Evolutionary conservation across 2,113 vertebrate species (phyloP).

Genomic region (Lophochroa leadbeateri): DNA sequence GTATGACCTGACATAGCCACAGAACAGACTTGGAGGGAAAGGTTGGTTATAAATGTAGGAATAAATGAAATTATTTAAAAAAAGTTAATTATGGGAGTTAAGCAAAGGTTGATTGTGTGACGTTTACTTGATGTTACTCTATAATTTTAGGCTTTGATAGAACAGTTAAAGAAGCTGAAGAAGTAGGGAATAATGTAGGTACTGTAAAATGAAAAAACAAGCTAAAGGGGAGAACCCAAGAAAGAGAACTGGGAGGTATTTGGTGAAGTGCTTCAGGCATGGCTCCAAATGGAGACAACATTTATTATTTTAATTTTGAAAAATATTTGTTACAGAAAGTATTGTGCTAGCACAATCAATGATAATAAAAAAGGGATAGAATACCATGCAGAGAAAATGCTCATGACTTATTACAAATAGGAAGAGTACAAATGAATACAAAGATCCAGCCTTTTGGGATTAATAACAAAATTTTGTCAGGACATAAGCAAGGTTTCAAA

Average conservation of each 20-base stretch:
- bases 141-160: neutral
- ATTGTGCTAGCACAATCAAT: neutral
- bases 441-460: neutral
- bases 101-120: neutral
- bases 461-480: neutral
- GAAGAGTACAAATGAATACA: neutral
- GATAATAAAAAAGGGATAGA: neutral
- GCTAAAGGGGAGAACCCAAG: neutral
- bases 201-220: neutral
- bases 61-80: neutral
- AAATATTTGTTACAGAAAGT: neutral
- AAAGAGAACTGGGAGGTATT: neutral
- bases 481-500: neutral
- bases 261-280: neutral
- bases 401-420: neutral
- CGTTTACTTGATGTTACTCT: neutral
- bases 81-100: neutral
- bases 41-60: neutral
- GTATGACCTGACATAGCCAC: neutral
- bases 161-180: neutral
- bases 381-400: neutral
- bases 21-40: neutral
- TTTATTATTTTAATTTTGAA: neutral
- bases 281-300: neutral
- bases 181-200: neutral